phyloP scores from a whole-genome alignment of 23 tunicate species.

The Aplidium turbinatum region DNA sequence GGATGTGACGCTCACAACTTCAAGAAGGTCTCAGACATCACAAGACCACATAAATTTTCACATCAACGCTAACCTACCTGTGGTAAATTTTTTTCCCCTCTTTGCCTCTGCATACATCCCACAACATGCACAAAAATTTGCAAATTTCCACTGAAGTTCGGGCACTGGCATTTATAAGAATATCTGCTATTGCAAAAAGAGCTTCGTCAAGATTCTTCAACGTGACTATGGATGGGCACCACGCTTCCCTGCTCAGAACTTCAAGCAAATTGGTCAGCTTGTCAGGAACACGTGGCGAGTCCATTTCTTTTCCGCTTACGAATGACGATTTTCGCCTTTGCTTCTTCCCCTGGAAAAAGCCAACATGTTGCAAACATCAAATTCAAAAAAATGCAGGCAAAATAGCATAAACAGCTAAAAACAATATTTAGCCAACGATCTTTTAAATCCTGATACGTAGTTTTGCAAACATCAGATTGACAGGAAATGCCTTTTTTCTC shows the following conservation, averaged over 20 bases:
- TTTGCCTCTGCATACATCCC: conserved; percentile 20
- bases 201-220: conserved; percentile 21
- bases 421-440: too few species aligned
- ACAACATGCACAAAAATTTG: background rate
- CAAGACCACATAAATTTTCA: background rate
- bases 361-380: too few species aligned
- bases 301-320: background rate
- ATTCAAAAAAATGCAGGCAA: too few species aligned
- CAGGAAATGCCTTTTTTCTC: too few species aligned
- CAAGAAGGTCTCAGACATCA: too few species aligned
- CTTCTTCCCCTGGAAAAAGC: background rate
- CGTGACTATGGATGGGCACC: conserved; percentile 45
- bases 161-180: conserved; percentile 15
- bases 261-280: background rate
- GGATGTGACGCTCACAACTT: too few species aligned
- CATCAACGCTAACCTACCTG: background rate
- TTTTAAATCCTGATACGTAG: too few species aligned
- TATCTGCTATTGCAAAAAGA: conserved; percentile 35
- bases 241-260: conserved; percentile 11
- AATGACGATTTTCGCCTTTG: background rate
- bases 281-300: background rate
- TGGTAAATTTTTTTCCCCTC: background rate
- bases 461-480: too few species aligned
- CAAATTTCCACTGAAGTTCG: conserved; percentile 28
- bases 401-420: too few species aligned